Conservation (phyloP, 2,888 invertebrate species). For the Auanema freiburgensis region DNA sequence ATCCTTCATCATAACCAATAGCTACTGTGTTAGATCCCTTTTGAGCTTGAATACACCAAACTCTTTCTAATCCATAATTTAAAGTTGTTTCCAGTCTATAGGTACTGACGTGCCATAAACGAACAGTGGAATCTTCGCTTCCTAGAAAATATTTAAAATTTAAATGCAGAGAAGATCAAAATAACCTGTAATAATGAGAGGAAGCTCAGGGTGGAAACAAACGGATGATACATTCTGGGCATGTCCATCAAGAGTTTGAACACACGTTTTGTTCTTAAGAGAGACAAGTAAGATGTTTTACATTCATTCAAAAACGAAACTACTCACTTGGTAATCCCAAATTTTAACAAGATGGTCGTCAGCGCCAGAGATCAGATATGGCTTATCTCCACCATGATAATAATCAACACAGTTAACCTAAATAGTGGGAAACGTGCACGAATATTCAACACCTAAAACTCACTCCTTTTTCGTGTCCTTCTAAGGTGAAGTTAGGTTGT, state of each 20-base stretch:
- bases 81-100: slow-evolving; percentile 88
- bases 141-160: slow-evolving; percentile 20
- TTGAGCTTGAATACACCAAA: slow-evolving; percentile 81
- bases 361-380: slow-evolving; percentile 96
- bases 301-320: background rate
- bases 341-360: slow-evolving; percentile 97
- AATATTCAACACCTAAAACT: slow-evolving; percentile 9
- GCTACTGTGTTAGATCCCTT: slow-evolving; percentile 73
- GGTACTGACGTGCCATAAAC: slow-evolving; percentile 98
- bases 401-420: slow-evolving; percentile 93
- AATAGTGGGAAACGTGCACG: slow-evolving; percentile 1
- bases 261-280: slow-evolving; percentile 45
- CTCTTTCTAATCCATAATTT: slow-evolving; percentile 95
- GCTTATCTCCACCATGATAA: slow-evolving; percentile 97
- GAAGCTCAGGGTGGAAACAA: slow-evolving; percentile 95
- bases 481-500: slow-evolving; percentile 95
- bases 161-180: background rate
- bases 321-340: slow-evolving; percentile 85
- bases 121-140: slow-evolving; percentile 79
- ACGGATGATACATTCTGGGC: slow-evolving; percentile 88
- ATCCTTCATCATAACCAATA: slow-evolving; percentile 95
- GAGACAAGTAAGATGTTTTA: background rate
- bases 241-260: slow-evolving; percentile 88
- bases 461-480: slow-evolving; percentile 92
- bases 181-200: slow-evolving; percentile 84